Base-by-base conservation (phyloP, 2,113 vertebrate genomes). In the Synodontis membranacea region DNA sequence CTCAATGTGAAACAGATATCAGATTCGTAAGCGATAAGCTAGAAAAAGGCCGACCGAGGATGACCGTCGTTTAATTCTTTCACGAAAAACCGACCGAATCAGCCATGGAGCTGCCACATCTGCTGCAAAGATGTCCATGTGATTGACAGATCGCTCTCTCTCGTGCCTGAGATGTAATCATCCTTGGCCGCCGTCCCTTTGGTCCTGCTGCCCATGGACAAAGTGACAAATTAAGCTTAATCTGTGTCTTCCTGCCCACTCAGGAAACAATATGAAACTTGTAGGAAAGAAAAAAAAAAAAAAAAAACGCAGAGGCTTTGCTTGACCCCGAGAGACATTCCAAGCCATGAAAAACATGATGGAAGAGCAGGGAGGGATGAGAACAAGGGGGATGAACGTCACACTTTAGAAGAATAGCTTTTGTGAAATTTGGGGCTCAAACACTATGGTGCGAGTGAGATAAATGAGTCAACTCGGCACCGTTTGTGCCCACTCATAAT, bases 151-250 rank as follows among this genome's bases (percentile, higher is more conserved):
- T 88, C 17, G 76, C 44, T 86, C 79, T 86, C 86, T 87, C 84
- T 84, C 88, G 80, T 81, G 84, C 64, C 76, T 75, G 42, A 76
- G 72, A 80, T 74, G 48, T 82, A 79, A 86, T 88, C 80, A 64
- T 87, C 80, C n/a, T 76, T 37, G 28, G 44, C 80, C 68, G 54
- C 80, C 66, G 42, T 75, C 54, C 56, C 80, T 87, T 87, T 82
- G 80, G 80, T 87, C 70, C 80, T 64, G 50, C 76, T 64, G 80
- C 80, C 68, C 80, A 42, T 72, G 44, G 87, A 90, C 85, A 89
- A 90, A 89, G 89, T 86, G 90, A 92, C 90, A 86, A 88, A 91
- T 90, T 85, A 91, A 79, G 82, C 72, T 83, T 90, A 88, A 92
- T 90, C 88, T 90, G 88, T 56, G 80, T 84, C 86, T 92, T 92